Percentiles rank a stretch among this genome's conserved stretches.
phyloP scores from a whole-genome alignment of 2,113 vertebrate genomes.

The Ovis canadensis region DNA sequence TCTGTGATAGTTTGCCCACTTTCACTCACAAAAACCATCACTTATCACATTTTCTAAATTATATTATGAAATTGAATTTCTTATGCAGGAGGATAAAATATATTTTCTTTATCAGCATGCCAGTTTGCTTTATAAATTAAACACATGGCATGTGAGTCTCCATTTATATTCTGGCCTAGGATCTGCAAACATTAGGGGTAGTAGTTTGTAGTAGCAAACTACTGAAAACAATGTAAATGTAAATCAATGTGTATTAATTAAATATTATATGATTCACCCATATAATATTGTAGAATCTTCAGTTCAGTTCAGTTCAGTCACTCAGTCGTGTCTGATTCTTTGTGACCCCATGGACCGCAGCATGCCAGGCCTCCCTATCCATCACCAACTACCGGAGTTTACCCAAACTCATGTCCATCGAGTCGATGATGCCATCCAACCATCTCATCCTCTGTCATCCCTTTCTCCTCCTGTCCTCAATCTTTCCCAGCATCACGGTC shows the following conservation, averaged over 20 bases:
- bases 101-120: neutral
- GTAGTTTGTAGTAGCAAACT: neutral
- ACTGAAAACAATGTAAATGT: neutral
- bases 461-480: neutral
- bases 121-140: neutral
- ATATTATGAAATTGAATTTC: neutral
- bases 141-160: neutral
- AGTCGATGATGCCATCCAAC: neutral
- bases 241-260: neutral
- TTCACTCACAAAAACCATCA: neutral
- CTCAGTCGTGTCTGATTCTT: neutral
- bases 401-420: neutral
- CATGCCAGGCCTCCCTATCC: neutral
- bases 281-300: neutral
- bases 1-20: neutral
- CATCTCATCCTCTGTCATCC: neutral
- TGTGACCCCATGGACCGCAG: accelerated
- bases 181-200: neutral
- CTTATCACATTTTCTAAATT: neutral
- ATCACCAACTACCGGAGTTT: neutral
- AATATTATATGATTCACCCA: neutral
- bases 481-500: neutral
- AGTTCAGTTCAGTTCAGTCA: neutral
- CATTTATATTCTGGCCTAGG: neutral
- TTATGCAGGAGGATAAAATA: neutral